phyloP scores from a whole-genome alignment of 2,797 vertebrate species.

The Betta splendens region DNA sequence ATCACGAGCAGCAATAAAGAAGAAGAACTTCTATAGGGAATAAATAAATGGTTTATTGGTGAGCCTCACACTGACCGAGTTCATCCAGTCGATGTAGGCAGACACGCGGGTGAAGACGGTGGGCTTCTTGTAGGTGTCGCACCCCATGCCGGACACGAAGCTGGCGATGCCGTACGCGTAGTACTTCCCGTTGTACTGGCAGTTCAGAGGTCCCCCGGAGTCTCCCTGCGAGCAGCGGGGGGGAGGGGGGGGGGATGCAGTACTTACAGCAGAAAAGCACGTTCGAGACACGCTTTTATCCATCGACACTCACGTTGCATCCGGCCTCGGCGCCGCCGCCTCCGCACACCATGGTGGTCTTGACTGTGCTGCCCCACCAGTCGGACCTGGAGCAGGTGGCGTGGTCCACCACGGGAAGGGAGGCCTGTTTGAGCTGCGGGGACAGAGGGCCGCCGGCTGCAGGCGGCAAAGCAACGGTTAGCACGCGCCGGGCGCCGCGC shows the following conservation, averaged over 20 bases:
- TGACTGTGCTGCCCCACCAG: slow-evolving; percentile 86
- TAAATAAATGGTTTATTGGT: too few species aligned
- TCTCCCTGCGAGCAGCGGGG: slow-evolving; percentile 78
- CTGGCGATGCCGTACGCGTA: slow-evolving; percentile 85
- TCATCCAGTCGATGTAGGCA: slow-evolving; percentile 85
- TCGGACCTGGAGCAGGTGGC: slow-evolving; percentile 70
- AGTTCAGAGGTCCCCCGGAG: slow-evolving; percentile 88
- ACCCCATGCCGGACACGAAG: slow-evolving; percentile 84
- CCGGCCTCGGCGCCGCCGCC: slow-evolving; percentile 80
- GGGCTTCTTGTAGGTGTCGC: slow-evolving; percentile 81
- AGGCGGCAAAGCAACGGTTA: neutral
- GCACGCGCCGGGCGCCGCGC: neutral
- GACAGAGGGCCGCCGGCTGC: slow-evolving; percentile 81
- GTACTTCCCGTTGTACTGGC: slow-evolving; percentile 76
- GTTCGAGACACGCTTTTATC: too few species aligned
- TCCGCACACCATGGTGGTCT: slow-evolving; percentile 84
- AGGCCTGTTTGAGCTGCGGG: slow-evolving; percentile 81
- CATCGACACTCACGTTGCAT: slow-evolving; percentile 84
- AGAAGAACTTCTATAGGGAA: neutral
- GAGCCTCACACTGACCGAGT: slow-evolving; percentile 57
- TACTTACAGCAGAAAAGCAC: too few species aligned
- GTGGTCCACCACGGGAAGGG: slow-evolving; percentile 80
- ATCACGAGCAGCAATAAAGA: neutral
- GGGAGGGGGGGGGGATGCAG: too few species aligned
- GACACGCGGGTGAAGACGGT: slow-evolving; percentile 90